Base-by-base conservation (phyloP, 2,113 vertebrate species). In the Marmota flaviventris region DNA sequence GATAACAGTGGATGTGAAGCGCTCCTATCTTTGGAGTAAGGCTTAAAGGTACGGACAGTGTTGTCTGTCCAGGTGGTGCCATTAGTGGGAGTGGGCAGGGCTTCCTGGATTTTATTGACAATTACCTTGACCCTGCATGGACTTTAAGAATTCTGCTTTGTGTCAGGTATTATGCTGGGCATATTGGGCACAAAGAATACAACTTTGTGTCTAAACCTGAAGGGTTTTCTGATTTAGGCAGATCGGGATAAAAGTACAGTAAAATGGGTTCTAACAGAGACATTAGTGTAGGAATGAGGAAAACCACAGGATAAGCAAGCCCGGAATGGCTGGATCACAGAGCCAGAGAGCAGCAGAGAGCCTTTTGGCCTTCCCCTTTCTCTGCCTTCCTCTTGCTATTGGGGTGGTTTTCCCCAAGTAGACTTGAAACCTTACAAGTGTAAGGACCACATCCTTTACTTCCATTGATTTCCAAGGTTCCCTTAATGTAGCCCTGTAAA, bases 221-320 rank as follows among this genome's bases (percentile, higher is more conserved):
- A 53, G 34, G 2, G 25, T 78, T 91, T 97, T 97, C 73, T 65
- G 22, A 79, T 69, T 24, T 82, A 88, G 61, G 85, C 8, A 73
- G 39, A 85, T 8, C 4, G 53, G 42, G 11, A 53, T 70, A 70
- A 81, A n/a, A 37, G 14, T 7, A 45, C 1, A 76, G 63, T n/a
- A 45, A 9, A 84, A 11, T 22, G 34, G n/a, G 51, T 25, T 65
- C 25, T 70, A 77, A 48, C 20, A 27, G 61, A 85, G 51, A 84
- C 39, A 34, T 56, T 16, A 51, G 18, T 67, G 58, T 24, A 90
- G 18, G 25, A 25, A 48, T 3, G 13, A 69, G 70, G 37, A 93
- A 25, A 73, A 77, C 24, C 58, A 75, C 4, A 22, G 48, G 79
- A 56, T 11, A 76, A 45, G 22, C 7, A 84, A 37, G n/a, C 14